phyloP scores from a whole-genome alignment of 1,140 invertebrate genomes.

The Brachionus calyciflorus region DNA sequence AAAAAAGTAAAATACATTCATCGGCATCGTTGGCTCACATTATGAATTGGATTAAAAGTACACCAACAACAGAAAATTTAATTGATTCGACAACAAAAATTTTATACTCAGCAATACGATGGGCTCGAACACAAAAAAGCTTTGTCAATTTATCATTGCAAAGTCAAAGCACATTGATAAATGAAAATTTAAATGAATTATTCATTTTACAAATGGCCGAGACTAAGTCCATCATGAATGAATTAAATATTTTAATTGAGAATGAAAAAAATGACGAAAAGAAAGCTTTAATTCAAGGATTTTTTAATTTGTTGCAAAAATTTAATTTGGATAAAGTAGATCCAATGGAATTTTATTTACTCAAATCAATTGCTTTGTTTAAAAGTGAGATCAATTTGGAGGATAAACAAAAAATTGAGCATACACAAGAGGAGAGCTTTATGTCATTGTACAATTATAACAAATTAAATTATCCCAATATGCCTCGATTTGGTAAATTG shows the following conservation, averaged over 20 bases:
- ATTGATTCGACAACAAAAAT: slow-evolving; percentile 13
- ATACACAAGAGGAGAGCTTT: slow-evolving; percentile 19
- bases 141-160: neutral
- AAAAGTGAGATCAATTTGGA: neutral
- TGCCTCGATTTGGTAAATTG: slow-evolving; percentile 2
- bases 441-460: slow-evolving; percentile 44
- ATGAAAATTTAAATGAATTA: slow-evolving; percentile 20
- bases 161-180: neutral
- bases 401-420: slow-evolving; percentile 1
- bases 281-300: neutral
- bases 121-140: neutral
- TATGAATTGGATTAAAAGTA: slow-evolving; percentile 40
- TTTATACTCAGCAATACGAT: neutral
- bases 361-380: slow-evolving; percentile 42
- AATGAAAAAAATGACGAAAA: slow-evolving; percentile 12
- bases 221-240: slow-evolving; percentile 14
- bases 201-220: slow-evolving; percentile 44
- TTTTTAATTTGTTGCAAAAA: slow-evolving; percentile 1
- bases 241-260: neutral
- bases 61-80: slow-evolving; percentile 15
- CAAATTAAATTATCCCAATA: slow-evolving; percentile 24
- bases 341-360: slow-evolving; percentile 41
- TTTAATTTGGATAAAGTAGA: slow-evolving; percentile 34
- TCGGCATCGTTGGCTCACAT: slow-evolving; percentile 19
- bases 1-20: slow-evolving; percentile 3